Conservation (phyloP, 2,888 invertebrate species). For the Caenorhabditis uteleia region DNA sequence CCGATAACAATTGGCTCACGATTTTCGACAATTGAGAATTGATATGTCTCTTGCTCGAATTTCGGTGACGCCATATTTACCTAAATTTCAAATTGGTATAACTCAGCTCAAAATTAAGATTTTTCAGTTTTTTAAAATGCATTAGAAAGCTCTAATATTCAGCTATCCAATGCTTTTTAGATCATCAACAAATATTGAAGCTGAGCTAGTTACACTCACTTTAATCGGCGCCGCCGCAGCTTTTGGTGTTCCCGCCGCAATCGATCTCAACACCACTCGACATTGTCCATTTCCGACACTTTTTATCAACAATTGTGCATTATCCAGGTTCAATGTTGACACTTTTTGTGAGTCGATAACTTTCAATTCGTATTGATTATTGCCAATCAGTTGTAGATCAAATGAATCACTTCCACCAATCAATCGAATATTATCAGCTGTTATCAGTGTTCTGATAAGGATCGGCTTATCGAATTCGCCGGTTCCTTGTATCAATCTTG, state of each 20-base stretch:
- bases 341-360: slow-evolving; percentile 9
- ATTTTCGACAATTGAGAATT: slow-evolving; percentile 41
- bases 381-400: slow-evolving; percentile 1
- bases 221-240: background rate
- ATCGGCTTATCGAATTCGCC: slow-evolving; percentile 22
- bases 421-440: slow-evolving; percentile 10
- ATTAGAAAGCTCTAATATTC: no score
- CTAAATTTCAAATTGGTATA: no score
- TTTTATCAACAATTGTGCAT: slow-evolving; percentile 25
- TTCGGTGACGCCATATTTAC: slow-evolving; percentile 7
- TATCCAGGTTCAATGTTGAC: slow-evolving; percentile 22
- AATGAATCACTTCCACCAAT: slow-evolving; percentile 30
- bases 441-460: slow-evolving; percentile 8
- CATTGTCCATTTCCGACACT: slow-evolving; percentile 13
- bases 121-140: no score
- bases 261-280: slow-evolving; percentile 14
- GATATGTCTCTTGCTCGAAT: slow-evolving; percentile 36
- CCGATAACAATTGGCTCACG: slow-evolving; percentile 30
- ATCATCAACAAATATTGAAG: background rate
- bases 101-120: no score
- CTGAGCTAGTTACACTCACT: background rate
- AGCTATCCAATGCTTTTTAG: background rate
- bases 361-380: slow-evolving; percentile 13
- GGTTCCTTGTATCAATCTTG: slow-evolving; percentile 18
- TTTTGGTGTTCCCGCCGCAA: background rate